Conservation (phyloP, 2,888 invertebrate species). For the Geotrupes spiniger region DNA sequence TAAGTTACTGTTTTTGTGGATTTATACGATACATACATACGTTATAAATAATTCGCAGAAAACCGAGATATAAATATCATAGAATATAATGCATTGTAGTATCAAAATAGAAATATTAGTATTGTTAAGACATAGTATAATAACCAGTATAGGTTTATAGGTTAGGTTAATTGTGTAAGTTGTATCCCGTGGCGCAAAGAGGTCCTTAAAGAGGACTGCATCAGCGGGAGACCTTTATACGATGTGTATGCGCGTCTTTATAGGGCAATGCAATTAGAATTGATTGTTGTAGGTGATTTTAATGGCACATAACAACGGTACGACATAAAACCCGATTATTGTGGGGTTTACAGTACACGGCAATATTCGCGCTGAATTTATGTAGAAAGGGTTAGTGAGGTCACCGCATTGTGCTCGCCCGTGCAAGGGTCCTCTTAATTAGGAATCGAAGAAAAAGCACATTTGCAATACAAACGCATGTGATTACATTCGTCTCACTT, state of each 20-base stretch:
- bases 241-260: conserved; percentile 43
- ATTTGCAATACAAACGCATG: conserved; percentile 28
- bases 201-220: conserved; percentile 44
- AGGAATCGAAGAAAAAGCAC: conserved; percentile 28
- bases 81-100: conserved; percentile 29
- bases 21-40: no score
- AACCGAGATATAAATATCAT: conserved; percentile 34
- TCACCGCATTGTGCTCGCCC: conserved; percentile 31
- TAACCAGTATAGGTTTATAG: conserved; percentile 36
- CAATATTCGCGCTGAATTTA: conserved; percentile 38
- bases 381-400: conserved; percentile 38
- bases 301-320: conserved; percentile 44
- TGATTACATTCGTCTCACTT: conserved; percentile 17
- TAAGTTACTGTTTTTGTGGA: no score
- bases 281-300: conserved; percentile 50
- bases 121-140: conserved; percentile 19
- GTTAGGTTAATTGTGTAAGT: conserved; percentile 43
- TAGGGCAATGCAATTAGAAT: conserved; percentile 49
- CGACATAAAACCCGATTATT: conserved; percentile 47
- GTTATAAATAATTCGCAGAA: conserved; percentile 24
- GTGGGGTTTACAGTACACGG: conserved; percentile 33
- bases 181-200: conserved; percentile 42
- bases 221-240: conserved; percentile 44
- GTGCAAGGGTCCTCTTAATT: conserved; percentile 31
- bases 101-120: conserved; percentile 21